These are phyloP conservation scores for Labeo rohita DNA, from an alignment of 2,113 vertebrate species.

Conservation along the genomic window DNA sequence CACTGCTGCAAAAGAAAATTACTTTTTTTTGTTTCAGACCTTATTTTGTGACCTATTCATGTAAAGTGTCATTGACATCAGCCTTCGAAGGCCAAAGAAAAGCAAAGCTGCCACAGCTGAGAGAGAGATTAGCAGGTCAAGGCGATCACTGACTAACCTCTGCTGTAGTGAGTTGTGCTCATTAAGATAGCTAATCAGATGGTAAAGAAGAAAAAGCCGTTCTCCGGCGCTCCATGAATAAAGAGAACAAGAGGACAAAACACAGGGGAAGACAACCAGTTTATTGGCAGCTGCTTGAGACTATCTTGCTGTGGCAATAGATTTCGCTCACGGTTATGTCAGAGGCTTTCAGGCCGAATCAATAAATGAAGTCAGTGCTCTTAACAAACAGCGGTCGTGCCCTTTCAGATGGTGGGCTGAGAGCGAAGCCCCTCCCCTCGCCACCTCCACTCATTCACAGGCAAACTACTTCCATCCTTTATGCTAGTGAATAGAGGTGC, in stretches of 20 bases:
- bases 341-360: constrained; percentile 53
- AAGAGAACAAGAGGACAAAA: not conserved
- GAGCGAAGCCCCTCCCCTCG: not conserved
- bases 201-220: not conserved
- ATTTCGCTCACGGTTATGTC: constrained; percentile 39
- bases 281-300: constrained; percentile 51
- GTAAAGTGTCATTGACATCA: not conserved
- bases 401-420: not conserved
- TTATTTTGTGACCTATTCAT: not conserved
- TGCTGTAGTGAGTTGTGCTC: not conserved
- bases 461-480: not conserved
- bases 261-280: constrained; percentile 19
- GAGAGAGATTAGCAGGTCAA: not conserved
- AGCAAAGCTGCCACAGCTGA: not conserved
- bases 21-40: not conserved
- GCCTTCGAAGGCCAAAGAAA: not conserved
- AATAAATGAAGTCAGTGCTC: constrained; percentile 52
- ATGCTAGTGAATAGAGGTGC: not conserved
- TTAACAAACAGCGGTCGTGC: constrained; percentile 46
- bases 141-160: not conserved
- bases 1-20: not conserved
- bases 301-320: constrained; percentile 29
- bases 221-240: not conserved
- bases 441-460: constrained; percentile 3
- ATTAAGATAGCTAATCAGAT: not conserved